A percentile compares a stretch with the other conserved stretches of the same genome.
phyloP scores from a whole-genome alignment of 2,888 invertebrate genomes.

The Sminthurinus aureus region DNA sequence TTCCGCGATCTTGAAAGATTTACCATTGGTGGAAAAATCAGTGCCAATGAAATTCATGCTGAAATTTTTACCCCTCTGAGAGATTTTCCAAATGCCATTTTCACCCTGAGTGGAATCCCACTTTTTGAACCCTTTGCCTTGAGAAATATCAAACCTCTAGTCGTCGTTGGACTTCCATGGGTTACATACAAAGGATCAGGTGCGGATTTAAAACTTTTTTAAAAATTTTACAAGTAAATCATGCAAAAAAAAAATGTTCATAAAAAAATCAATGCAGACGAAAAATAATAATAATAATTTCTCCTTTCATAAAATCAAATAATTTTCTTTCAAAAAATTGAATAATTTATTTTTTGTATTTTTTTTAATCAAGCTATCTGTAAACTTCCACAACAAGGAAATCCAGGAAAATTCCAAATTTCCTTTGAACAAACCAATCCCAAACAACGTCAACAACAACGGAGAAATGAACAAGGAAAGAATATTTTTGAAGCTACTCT shows the following conservation, averaged over 20 bases:
- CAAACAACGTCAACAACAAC: not conserved
- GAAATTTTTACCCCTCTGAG: slow-evolving; percentile 55
- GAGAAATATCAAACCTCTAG: slow-evolving; percentile 48
- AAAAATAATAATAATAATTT: not conserved
- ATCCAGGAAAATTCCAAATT: slow-evolving; percentile 45
- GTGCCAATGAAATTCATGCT: slow-evolving; percentile 47
- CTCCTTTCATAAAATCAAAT: too few species aligned
- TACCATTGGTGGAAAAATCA: slow-evolving; percentile 53
- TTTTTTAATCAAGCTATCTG: slow-evolving; percentile 43
- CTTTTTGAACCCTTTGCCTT: slow-evolving; percentile 43
- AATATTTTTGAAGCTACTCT: slow-evolving; percentile 40
- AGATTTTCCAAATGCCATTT: slow-evolving; percentile 53
- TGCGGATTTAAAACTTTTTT: slow-evolving; percentile 36
- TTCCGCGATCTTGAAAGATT: slow-evolving; percentile 52
- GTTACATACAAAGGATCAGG: slow-evolving; percentile 50
- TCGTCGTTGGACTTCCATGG: slow-evolving; percentile 53
- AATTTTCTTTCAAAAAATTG: too few species aligned
- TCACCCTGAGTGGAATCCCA: slow-evolving; percentile 48
- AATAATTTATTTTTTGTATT: slow-evolving; percentile 3
- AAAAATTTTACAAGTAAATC: slow-evolving; percentile 8
- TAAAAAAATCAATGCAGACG: not conserved
- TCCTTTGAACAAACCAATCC: slow-evolving; percentile 30
- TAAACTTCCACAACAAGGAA: slow-evolving; percentile 41
- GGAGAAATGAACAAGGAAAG: not conserved
- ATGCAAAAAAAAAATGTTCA: not conserved